These are phyloP conservation scores for Aplochiton taeniatus DNA, from an alignment of 2,797 vertebrate species.

Conservation along the genomic window DNA sequence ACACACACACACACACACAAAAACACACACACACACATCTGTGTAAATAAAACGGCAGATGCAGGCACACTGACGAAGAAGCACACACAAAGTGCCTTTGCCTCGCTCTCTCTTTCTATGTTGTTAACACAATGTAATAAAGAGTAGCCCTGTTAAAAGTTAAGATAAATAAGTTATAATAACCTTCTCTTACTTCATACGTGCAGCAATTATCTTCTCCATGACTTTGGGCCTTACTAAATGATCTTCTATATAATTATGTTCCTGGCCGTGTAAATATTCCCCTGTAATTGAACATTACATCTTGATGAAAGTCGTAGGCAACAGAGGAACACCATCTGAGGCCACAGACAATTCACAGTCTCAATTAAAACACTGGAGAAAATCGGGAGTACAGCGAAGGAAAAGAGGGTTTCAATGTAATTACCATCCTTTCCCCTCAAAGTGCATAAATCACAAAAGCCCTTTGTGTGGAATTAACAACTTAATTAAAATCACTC, in stretches of 20 bases:
- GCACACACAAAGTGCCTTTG: neutral
- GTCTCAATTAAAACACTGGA: slow-evolving; percentile 5
- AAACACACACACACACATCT: slow-evolving; percentile 5
- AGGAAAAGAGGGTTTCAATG: slow-evolving; percentile 14
- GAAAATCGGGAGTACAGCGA: neutral
- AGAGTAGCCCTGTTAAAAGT: too few relatives aligned
- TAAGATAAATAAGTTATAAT: too few relatives aligned
- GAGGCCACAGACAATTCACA: neutral
- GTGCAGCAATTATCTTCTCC: neutral
- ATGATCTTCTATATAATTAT: neutral
- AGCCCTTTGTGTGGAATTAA: slow-evolving; percentile 22
- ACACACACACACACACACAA: neutral
- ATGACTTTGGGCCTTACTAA: neutral
- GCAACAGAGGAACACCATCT: neutral
- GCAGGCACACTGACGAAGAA: neutral
- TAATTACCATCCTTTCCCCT: slow-evolving; percentile 24
- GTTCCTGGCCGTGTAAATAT: slow-evolving; percentile 4
- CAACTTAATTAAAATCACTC: slow-evolving; percentile 25
- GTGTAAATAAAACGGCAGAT: neutral
- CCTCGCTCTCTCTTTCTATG: too few relatives aligned
- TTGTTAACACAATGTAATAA: too few relatives aligned
- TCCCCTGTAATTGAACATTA: slow-evolving; percentile 7
- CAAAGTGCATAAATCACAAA: slow-evolving; percentile 28
- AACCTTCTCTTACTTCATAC: too few relatives aligned
- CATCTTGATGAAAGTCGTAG: neutral